A percentile compares a stretch with the other conserved stretches of the same genome.
Conservation (phyloP, 2,113 vertebrate species). For the Apteryx mantelli region DNA sequence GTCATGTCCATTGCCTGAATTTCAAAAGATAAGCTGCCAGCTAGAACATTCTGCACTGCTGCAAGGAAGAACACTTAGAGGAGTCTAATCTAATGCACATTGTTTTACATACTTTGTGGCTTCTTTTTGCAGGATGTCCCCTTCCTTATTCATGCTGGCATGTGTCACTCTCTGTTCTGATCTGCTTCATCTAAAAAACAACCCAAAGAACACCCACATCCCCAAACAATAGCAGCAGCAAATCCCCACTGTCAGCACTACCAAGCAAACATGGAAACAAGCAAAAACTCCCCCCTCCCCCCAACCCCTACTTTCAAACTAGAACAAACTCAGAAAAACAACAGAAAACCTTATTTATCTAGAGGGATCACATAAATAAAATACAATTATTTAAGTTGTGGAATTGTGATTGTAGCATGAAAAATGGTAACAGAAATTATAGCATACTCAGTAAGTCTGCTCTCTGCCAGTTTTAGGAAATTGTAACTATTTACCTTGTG, state of each 20-base stretch:
- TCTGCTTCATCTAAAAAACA: conserved; percentile 12
- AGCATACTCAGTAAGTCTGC: background rate
- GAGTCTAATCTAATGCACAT: conserved; percentile 11
- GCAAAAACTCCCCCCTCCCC: background rate
- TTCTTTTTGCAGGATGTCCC: conserved; percentile 32
- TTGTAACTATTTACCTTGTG: background rate
- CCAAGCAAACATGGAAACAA: background rate
- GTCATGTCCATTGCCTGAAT: background rate
- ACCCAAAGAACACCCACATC: background rate
- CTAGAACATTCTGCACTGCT: background rate
- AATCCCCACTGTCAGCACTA: background rate
- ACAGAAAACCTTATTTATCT: background rate
- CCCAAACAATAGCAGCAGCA: background rate
- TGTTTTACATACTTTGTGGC: conserved; percentile 29
- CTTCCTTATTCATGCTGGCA: background rate
- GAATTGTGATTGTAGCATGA: background rate
- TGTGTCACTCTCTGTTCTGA: background rate
- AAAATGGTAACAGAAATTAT: background rate
- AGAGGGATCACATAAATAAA: background rate
- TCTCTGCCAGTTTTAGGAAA: background rate
- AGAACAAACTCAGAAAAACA: background rate
- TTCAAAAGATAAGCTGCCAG: conserved; percentile 16
- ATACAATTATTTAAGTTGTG: background rate
- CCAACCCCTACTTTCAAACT: background rate
- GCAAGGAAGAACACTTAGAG: conserved; percentile 10